Evolutionary conservation across 2,113 vertebrate genomes (phyloP).

Genomic region (Anarrhichthys ocellatus): DNA sequence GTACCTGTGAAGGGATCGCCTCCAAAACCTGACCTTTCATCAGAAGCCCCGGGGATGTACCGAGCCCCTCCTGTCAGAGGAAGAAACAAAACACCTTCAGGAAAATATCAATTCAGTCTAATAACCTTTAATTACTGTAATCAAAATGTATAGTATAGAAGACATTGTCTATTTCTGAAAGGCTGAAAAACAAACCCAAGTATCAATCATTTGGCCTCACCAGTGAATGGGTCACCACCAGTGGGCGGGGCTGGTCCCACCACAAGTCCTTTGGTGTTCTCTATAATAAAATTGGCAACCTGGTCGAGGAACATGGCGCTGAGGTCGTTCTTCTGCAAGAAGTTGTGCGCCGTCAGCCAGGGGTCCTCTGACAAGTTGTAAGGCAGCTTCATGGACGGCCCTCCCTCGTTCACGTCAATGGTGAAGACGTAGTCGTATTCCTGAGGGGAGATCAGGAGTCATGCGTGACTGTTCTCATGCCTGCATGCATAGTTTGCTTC

Average conservation of each 20-base stretch:
- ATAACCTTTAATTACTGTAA: background rate
- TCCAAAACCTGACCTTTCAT: slow-evolving; percentile 58
- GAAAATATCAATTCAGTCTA: background rate
- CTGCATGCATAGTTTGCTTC: rapidly evolving
- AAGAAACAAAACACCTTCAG: background rate
- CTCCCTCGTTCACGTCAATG: slow-evolving; percentile 96
- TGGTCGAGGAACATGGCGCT: slow-evolving; percentile 98
- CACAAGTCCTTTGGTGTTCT: slow-evolving; percentile 95
- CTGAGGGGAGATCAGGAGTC: slow-evolving; percentile 71
- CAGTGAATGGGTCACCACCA: slow-evolving; percentile 93
- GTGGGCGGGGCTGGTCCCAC: slow-evolving; percentile 80
- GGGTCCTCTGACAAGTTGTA: slow-evolving; percentile 95
- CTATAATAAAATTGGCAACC: slow-evolving; percentile 97
- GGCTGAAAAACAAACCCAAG: background rate
- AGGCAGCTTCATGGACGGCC: slow-evolving; percentile 94
- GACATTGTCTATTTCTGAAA: background rate
- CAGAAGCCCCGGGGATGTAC: slow-evolving; percentile 81
- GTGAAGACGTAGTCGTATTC: slow-evolving; percentile 98
- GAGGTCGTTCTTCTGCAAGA: slow-evolving; percentile 95
- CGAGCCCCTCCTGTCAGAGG: slow-evolving; percentile 77
- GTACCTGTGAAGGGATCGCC: slow-evolving; percentile 86
- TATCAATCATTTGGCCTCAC: slow-evolving; percentile 75
- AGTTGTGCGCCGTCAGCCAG: slow-evolving; percentile 96
- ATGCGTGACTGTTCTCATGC: background rate
- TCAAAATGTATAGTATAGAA: background rate